These are phyloP conservation scores for Watsonalla binaria DNA, from an alignment of 2,888 invertebrate genomes.

Conservation along the genomic window DNA sequence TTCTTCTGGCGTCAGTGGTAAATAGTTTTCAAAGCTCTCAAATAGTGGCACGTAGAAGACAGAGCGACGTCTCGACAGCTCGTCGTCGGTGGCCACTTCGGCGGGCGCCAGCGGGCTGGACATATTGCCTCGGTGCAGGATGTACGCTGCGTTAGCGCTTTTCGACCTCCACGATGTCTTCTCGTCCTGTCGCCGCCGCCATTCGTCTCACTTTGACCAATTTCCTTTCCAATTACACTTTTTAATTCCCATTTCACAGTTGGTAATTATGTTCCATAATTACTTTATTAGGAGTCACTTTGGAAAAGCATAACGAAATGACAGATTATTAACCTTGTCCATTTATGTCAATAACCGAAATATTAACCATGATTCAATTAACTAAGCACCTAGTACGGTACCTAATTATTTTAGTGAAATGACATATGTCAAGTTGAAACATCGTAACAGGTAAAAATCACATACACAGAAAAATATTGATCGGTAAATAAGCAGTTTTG, in stretches of 20 bases:
- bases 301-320: not conserved
- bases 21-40: slow-evolving; percentile 78
- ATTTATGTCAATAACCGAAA: not conserved
- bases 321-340: not conserved
- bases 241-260: slow-evolving; percentile 51
- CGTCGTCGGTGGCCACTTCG: slow-evolving; percentile 60
- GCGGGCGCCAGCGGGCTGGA: slow-evolving; percentile 57
- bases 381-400: too few species aligned
- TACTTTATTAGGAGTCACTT: not conserved
- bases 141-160: slow-evolving; percentile 59
- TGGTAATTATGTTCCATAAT: slow-evolving; percentile 5
- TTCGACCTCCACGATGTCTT: slow-evolving; percentile 40
- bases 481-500: slow-evolving; percentile 46
- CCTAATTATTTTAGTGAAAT: too few species aligned
- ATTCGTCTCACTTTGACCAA: slow-evolving; percentile 55
- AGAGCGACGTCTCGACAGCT: slow-evolving; percentile 81
- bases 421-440: too few species aligned
- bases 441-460: slow-evolving; percentile 20
- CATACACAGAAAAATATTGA: slow-evolving; percentile 38
- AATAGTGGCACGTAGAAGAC: slow-evolving; percentile 87
- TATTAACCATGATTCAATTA: too few species aligned
- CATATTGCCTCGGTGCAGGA: slow-evolving; percentile 57
- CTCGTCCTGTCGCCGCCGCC: slow-evolving; percentile 53
- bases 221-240: slow-evolving; percentile 40
- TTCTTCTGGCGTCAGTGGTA: slow-evolving; percentile 73